These are phyloP conservation scores for Luehdorfia chinensis DNA, from an alignment of 1,140 invertebrate genomes.

Conservation along the genomic window DNA sequence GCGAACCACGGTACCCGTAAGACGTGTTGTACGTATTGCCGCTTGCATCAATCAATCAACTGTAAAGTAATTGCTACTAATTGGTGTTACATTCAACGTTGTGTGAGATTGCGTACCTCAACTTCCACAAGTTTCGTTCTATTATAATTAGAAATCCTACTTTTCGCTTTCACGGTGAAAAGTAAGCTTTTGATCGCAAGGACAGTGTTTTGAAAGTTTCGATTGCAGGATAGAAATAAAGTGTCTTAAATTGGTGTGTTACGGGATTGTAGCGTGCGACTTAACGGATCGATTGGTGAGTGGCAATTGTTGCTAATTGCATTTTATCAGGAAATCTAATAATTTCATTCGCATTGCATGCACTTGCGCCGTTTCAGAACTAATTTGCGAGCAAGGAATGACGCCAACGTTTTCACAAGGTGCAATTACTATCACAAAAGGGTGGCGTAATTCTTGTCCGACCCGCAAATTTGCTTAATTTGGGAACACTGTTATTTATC, in stretches of 20 bases:
- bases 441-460: too few relatives aligned
- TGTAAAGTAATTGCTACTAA: slow-evolving; percentile 31
- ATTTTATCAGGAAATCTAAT: slow-evolving; percentile 9
- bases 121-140: slow-evolving; percentile 21
- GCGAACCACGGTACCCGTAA: slow-evolving; percentile 37
- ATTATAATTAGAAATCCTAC: slow-evolving; percentile 21
- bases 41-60: slow-evolving; percentile 18
- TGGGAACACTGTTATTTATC: too few relatives aligned
- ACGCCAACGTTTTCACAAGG: too few relatives aligned
- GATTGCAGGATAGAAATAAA: slow-evolving; percentile 24
- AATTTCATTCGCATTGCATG: neutral
- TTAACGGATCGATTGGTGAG: slow-evolving; percentile 16
- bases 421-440: too few relatives aligned
- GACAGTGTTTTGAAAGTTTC: slow-evolving; percentile 54
- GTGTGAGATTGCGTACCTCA: slow-evolving; percentile 9
- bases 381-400: neutral
- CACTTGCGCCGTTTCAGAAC: slow-evolving; percentile 4
- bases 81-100: slow-evolving; percentile 34
- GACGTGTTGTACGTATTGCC: slow-evolving; percentile 25
- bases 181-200: slow-evolving; percentile 35
- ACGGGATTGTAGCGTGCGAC: slow-evolving; percentile 45
- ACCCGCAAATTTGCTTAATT: too few relatives aligned
- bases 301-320: slow-evolving; percentile 11
- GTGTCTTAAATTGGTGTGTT: slow-evolving; percentile 44
- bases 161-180: slow-evolving; percentile 26